Evolutionary conservation across 2,113 vertebrate species (phyloP), one percentile per base, ranked within the genome.

Genomic region (Pungitius pungitius): DNA sequence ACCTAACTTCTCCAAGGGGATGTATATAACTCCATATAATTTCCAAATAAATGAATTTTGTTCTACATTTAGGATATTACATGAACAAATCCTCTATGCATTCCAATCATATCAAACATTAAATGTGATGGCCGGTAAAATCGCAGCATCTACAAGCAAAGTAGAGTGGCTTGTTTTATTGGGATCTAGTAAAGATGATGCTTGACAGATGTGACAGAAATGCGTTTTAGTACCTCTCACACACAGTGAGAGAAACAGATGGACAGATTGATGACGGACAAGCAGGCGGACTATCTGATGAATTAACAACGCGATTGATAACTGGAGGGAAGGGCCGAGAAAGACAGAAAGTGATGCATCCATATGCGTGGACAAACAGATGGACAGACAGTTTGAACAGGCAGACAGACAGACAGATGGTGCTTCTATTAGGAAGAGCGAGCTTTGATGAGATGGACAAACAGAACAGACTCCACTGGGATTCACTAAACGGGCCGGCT

Each of bases 381-480:
- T 84, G 85, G 85, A 89, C 61, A 78, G 73, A 85, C 72, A 86
- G 69, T 86, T 82, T 73, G 70, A 76, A 54, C 62, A 68, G 79
- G 82, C 62, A 76, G 85, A 88, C 58, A 75, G 54, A 79, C 57
- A 63, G 69, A 78, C 84, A 92, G 86, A 91, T 89, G 84, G 83
- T 45, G 56, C 69, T 85, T 85, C 80, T 87, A 83, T 85, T 83
- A 81, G 83, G 49, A 82, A 69, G 82, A 83, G 64, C 52, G 1
- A 68, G 66, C 73, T 89, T 79, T 77, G 78, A 78, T 82, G 69
- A 80, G 59, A 84, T 58, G 77, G 84, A 83, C 74, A 83, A 82
- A 86, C 78, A 86, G 61, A 77, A 87, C 62, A 65, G 66, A 80
- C 40, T 84, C 90, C 67, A 56, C 62, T 79, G 88, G 88, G 88